phyloP scores from a whole-genome alignment of 2,888 invertebrate genomes.

The Metallyticus violacea region DNA sequence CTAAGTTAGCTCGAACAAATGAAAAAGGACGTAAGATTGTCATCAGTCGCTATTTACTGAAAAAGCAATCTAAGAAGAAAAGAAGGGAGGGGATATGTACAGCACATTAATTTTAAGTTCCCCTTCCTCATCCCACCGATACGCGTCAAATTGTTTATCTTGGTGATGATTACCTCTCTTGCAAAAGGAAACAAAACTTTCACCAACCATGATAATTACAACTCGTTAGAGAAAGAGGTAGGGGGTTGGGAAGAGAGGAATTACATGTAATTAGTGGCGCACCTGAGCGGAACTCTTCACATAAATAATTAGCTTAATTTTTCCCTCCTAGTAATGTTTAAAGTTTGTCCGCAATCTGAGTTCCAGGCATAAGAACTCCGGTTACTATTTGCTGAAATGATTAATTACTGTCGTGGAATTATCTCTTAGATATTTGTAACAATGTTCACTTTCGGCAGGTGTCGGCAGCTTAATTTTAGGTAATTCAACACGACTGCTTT shows the following conservation, averaged over 20 bases:
- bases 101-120: not conserved
- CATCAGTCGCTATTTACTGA: not conserved
- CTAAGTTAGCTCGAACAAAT: not conserved
- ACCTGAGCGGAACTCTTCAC: slow-evolving; percentile 43
- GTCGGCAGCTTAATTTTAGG: too few species aligned
- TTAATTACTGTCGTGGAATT: too few species aligned
- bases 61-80: not conserved
- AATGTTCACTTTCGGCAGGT: too few species aligned
- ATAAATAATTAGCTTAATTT: slow-evolving; percentile 37
- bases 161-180: not conserved
- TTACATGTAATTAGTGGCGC: slow-evolving; percentile 44
- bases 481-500: too few species aligned
- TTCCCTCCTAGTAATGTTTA: slow-evolving; percentile 7
- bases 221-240: slow-evolving; percentile 18
- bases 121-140: not conserved
- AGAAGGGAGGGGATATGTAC: not conserved
- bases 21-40: slow-evolving; percentile 5
- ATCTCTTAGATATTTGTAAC: too few species aligned
- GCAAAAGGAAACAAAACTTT: slow-evolving; percentile 25
- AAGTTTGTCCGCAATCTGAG: not conserved
- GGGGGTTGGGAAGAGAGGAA: slow-evolving; percentile 35
- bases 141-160: slow-evolving; percentile 14
- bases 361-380: not conserved
- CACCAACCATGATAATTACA: slow-evolving; percentile 26
- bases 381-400: not conserved